Base-by-base conservation (phyloP, 2,113 vertebrate species). In the Geococcyx californianus region DNA sequence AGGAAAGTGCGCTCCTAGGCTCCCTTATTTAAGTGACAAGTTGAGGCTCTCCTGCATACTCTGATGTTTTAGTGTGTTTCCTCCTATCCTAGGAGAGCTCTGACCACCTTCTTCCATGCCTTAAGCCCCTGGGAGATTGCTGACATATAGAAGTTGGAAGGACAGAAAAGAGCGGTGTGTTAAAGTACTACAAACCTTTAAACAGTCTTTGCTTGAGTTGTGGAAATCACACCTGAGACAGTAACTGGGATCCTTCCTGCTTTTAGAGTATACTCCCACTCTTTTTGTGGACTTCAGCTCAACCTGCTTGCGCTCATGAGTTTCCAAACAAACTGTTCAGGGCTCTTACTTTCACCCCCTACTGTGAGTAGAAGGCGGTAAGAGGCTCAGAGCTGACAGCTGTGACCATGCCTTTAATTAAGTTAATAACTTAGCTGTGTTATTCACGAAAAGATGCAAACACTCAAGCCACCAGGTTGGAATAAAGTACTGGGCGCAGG, bases 11-110 rank as follows among this genome's bases (percentile, higher is more conserved):
- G 11, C 13, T 68, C 23, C 29, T 36, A 63, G 62, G 15, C 28
- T 68, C 52, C 44, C 18, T 52, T 47, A 18, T 51, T 42, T 34
- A 56, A 62, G 26, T 20, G 56, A 31, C 24, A 54, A 47, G 7
- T 13, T 70, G 51, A 17, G 31, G 12, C 12, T 59, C 4, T 70
- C 15, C 47, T 69, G 23, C 42, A 54, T 62, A 11, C 25, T 69
- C 0, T 0, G 25, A 9, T 3, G 0, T 13, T 77, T 25, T 3
- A 17, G 13, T 26, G 9, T 33, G 40, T 38, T 51, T 44, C 34
- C 25, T 66, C 9, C 12, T 60, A 16, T 18, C 24, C 24, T 28
- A 49, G 33, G 36, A 70, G 68, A 81, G 19, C 31, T 84, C 31
- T 44, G 69, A 12, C 31, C n/a, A 31, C 29, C 21, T 38, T 68